A percentile compares a stretch with the other conserved stretches of the same genome.
Evolutionary conservation across 2,113 vertebrate species (phyloP).

Genomic region (Notarius quadriscutis): DNA sequence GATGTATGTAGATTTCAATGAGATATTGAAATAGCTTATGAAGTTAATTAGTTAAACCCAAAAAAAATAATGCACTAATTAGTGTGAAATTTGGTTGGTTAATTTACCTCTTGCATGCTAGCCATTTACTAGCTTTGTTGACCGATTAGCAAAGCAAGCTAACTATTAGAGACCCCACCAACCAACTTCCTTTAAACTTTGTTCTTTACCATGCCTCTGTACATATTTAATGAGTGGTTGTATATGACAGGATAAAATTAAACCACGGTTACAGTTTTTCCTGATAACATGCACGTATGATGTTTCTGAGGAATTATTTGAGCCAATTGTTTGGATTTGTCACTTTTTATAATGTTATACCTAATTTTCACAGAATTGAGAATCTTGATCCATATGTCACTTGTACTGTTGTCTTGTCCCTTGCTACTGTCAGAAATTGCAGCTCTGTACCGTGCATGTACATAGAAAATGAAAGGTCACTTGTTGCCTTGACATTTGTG

Average conservation of each 20-base stretch:
- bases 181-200: neutral
- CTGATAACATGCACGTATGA: neutral
- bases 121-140: neutral
- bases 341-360: neutral
- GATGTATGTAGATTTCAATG: neutral
- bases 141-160: neutral
- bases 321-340: neutral
- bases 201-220: neutral
- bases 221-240: neutral
- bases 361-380: neutral
- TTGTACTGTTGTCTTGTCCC: neutral
- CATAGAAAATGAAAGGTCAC: too few species aligned
- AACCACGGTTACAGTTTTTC: neutral
- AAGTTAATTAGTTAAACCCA: neutral
- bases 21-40: neutral
- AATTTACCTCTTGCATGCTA: neutral
- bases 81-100: neutral
- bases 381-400: neutral
- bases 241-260: neutral
- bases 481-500: too few species aligned
- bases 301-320: neutral
- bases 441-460: too few species aligned
- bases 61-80: neutral
- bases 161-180: neutral
- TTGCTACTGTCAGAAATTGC: too few species aligned